Evolutionary conservation across 2,888 invertebrate genomes (phyloP), one percentile per base, ranked within the genome.

Genomic region (Chloroclysta siterata): DNA sequence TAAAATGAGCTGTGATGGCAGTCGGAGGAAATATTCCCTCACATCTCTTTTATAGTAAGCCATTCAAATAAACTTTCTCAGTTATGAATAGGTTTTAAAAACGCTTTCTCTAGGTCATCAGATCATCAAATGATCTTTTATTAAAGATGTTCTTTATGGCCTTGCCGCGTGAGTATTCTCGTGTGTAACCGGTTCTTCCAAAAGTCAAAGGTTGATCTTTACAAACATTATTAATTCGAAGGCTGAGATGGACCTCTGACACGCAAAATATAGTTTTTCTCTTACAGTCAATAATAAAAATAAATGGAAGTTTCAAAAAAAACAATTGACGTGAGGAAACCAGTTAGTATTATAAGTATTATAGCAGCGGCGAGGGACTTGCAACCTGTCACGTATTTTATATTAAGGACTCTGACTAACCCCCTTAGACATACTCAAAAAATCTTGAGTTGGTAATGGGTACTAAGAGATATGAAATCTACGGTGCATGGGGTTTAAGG

Each of bases 171-270:
- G 44, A 44, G 14, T 15, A 42, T 44, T 17, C 10, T 46, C 4
- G 17, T 17, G 17, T 10, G 11, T 28, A 51, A 51, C 42, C 17
- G 33, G 50, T 42, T 50, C 28, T 51, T 29, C 0, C 5, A 64
- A 63, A 60, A 55, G 63, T 29, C 59, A 63, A 50, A 59, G 63
- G 63, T 64, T 47, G 54, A 28, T 52, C 36, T 53, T 54, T 60
- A 52, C 55, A 47, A 55, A 64, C 46, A 63, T 44, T 5, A 51
- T 63, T 53, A 51, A 59, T 55, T 52, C 47, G 55, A 65, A 65
- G 65, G 65, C 39, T 57, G 55, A 17, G 29, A 39, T 53, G 54
- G 29, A 59, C 51, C 53, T 53, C 14, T 53, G 58, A 59, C 58
- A 44, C 48, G 22, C 17, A n/a, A 13, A 54, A 50, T 11, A 33